Evolutionary conservation across 2,113 vertebrate species (phyloP).

Genomic region (Neolamprologus devosi): DNA sequence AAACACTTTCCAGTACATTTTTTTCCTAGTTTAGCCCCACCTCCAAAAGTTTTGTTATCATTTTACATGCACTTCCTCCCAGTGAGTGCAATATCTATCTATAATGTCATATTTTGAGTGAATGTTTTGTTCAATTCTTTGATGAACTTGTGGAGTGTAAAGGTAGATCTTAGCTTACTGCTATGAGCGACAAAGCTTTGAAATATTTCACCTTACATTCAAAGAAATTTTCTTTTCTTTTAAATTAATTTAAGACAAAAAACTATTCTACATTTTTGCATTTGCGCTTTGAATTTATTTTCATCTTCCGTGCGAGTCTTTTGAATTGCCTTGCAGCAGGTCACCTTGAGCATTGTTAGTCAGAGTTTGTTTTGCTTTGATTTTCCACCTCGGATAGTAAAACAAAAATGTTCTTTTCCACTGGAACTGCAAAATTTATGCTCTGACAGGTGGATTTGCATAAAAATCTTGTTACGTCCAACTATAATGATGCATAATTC

Average conservation of each 20-base stretch:
- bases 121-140: not conserved
- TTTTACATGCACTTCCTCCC: not conserved
- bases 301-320: not conserved
- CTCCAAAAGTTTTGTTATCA: not conserved
- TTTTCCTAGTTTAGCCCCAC: not conserved
- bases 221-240: fast-evolving
- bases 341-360: not conserved
- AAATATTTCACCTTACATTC: not conserved
- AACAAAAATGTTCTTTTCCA: not conserved
- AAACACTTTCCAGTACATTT: not conserved
- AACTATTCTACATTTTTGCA: not conserved
- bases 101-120: not conserved
- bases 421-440: not conserved
- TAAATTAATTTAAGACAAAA: not conserved
- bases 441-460: slow-evolving; percentile 1
- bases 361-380: not conserved
- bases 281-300: not conserved
- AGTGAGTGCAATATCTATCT: not conserved
- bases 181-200: not conserved
- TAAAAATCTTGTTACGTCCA: not conserved
- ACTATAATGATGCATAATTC: slow-evolving; percentile 17
- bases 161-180: not conserved
- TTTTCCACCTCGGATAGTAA: not conserved
- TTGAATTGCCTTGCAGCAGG: not conserved
- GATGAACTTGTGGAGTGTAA: not conserved